Base-by-base conservation (phyloP, 2,113 vertebrate species). In the Mola mola region DNA sequence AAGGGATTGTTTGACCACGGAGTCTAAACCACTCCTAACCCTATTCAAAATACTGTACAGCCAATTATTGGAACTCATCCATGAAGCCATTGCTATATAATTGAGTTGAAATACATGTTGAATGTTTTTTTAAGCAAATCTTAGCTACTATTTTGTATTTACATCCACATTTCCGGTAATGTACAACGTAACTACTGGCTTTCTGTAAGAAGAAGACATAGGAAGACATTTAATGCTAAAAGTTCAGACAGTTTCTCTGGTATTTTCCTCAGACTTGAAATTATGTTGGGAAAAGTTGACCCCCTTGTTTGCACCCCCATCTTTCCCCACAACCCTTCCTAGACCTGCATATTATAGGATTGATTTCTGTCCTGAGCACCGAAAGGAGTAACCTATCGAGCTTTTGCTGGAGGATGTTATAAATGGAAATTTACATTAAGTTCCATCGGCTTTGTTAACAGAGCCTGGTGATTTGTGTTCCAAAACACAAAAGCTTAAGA, bases 371-470 rank as follows among this genome's bases (percentile, higher is more conserved):
- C 82, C 84, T 80, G 91, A 94, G 94, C 92, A 93, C 95, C 94
- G 88, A 94, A 96, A 96, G 93, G 94, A 95, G 96, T 94, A 95
- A 98, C 95, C 94, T 97, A 95, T 94, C 87, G 89, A 94, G 94
- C 94, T 95, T 97, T 96, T 96, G 95, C 90, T 95, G 93, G 87
- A 97, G 95, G 95, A 96, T 97, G 95, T 96, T 97, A 96, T 97
- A 95, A 97, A 98, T 96, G 94, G 90, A 94, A 96, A 95, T 96
- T 96, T 74, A 96, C 90, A 88, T 87, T 58, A 87, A 21, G 43
- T 94, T 96, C 93, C 93, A 41, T 93, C 88, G 74, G 75, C 95
- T 96, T 96, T 97, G 95, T 93, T 83, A 93, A 87, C 86, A 90
- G 91, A 92, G 87, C 17, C 31, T 90, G 91, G 93, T 95, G 95